phyloP scores from a whole-genome alignment of 1,140 invertebrate genomes.

The Drosophila neocordata region DNA sequence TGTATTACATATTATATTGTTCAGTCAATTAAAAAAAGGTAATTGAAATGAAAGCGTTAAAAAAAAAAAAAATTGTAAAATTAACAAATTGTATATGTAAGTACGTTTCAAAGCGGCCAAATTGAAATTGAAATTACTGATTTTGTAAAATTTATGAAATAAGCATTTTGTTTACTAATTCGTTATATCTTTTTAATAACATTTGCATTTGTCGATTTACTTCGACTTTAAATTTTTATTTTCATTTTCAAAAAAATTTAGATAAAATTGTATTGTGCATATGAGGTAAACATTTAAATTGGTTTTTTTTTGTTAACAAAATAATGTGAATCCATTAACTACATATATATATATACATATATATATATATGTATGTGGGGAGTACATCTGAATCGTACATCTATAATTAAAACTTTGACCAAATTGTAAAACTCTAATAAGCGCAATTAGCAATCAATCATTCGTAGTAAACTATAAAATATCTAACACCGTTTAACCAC shows the following conservation, averaged over 20 bases:
- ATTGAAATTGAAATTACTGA: slow-evolving; percentile 44
- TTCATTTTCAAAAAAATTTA: neutral
- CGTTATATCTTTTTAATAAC: neutral
- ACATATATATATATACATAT: slow-evolving; percentile 12
- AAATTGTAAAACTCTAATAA: slow-evolving; percentile 40
- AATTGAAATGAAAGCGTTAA: neutral
- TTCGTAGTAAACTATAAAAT: slow-evolving; percentile 14
- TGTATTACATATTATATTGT: slow-evolving; percentile 42
- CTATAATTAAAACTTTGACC: slow-evolving; percentile 44
- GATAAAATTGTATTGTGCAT: neutral
- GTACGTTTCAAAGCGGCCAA: slow-evolving; percentile 43
- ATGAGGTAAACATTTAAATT: neutral
- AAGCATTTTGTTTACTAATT: slow-evolving; percentile 23
- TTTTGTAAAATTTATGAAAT: slow-evolving; percentile 30
- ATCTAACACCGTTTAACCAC: slow-evolving; percentile 32
- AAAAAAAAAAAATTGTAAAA: slow-evolving; percentile 13
- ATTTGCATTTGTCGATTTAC: neutral
- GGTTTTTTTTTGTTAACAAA: neutral
- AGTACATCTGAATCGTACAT: slow-evolving; percentile 13
- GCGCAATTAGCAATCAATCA: slow-evolving; percentile 71
- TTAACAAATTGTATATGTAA: slow-evolving; percentile 7
- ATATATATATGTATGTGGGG: slow-evolving; percentile 15
- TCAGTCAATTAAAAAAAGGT: slow-evolving; percentile 65
- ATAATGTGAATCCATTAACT: slow-evolving; percentile 5
- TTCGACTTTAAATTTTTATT: neutral